phyloP scores from a whole-genome alignment of 2,113 vertebrate species.

The Chaetops frenatus region DNA sequence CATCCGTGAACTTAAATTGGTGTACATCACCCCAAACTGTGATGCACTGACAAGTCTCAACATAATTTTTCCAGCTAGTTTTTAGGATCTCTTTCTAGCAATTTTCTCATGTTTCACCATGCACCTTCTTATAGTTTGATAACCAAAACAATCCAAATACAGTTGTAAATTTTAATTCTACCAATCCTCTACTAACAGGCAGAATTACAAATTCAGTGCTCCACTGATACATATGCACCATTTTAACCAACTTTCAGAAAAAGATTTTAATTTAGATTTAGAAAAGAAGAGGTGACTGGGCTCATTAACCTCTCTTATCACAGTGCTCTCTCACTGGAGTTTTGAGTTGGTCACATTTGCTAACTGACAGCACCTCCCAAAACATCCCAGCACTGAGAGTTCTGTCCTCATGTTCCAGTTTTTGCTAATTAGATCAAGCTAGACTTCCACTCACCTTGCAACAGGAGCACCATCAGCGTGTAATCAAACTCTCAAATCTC shows the following conservation, averaged over 20 bases:
- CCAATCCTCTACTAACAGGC: neutral
- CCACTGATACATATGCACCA: neutral
- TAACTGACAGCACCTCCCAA: neutral
- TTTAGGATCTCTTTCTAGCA: neutral
- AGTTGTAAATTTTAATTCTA: neutral
- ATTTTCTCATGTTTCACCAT: neutral
- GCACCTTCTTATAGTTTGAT: neutral
- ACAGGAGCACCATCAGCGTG: neutral
- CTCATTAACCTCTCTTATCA: neutral
- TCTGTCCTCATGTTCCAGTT: neutral
- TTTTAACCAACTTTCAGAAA: neutral
- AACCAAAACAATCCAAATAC: neutral
- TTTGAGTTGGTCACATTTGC: neutral
- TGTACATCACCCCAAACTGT: neutral
- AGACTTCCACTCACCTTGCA: neutral
- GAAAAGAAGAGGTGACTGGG: neutral
- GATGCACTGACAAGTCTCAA: neutral
- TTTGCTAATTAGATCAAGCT: neutral
- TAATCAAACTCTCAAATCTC: constrained; percentile 21
- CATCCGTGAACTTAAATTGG: neutral
- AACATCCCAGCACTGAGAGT: neutral
- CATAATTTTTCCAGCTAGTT: neutral
- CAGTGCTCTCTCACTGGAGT: neutral
- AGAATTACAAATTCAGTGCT: neutral
- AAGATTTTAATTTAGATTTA: neutral